phyloP scores from a whole-genome alignment of 2,113 vertebrate genomes.

The Patagioenas fasciata region DNA sequence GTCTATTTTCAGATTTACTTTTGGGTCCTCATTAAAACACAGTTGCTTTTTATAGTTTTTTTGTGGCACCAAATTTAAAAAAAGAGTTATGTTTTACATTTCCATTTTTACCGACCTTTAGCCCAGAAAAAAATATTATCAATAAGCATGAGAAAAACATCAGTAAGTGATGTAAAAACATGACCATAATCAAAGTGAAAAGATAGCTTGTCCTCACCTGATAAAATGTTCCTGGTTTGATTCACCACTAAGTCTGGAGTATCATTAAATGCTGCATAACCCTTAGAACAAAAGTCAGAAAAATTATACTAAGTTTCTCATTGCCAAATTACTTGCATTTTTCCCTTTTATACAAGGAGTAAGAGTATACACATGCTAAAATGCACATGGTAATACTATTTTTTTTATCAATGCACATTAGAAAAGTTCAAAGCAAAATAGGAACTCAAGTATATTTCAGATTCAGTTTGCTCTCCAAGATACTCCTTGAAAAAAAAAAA shows the following conservation, averaged over 20 bases:
- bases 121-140: not conserved
- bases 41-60: not conserved
- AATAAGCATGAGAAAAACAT: not conserved
- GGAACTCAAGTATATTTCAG: not conserved
- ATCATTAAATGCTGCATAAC: conserved; percentile 83
- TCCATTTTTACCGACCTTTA: not conserved
- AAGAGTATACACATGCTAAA: not conserved
- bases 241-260: conserved; percentile 84
- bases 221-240: conserved; percentile 80
- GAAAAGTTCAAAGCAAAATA: not conserved
- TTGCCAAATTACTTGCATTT: not conserved
- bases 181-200: not conserved
- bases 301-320: not conserved
- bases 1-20: not conserved
- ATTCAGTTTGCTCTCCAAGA: not conserved
- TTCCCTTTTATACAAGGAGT: not conserved
- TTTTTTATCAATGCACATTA: not conserved
- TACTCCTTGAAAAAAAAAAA: not conserved
- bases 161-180: not conserved
- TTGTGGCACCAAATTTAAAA: not conserved
- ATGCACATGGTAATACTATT: not conserved
- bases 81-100: not conserved
- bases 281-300: conserved; percentile 73
- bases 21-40: not conserved
- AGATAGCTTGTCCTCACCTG: conserved; percentile 74